These are phyloP conservation scores for Hippasteria phrygiana DNA, from an alignment of 53 echinoderm and acorn worm species.

Conservation along the genomic window DNA sequence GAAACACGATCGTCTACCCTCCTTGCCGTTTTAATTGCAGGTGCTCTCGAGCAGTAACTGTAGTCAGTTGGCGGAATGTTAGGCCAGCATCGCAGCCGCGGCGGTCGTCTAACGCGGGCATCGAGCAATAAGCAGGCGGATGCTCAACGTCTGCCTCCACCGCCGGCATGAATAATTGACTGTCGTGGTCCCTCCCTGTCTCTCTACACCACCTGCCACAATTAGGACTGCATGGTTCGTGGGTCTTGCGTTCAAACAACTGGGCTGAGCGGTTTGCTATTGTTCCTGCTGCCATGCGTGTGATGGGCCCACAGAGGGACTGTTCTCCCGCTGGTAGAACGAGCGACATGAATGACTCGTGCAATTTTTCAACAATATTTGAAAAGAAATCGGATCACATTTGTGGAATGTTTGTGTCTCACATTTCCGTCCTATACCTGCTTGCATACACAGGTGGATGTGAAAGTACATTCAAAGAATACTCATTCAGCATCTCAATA, in stretches of 20 bases:
- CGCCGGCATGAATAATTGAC: conserved; percentile 19
- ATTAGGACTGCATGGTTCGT: conserved; percentile 11
- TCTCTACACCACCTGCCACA: conserved; percentile 26
- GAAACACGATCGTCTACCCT: conserved; percentile 12
- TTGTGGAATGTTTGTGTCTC: too few relatives aligned
- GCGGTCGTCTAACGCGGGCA: neutral
- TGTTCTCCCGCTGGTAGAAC: neutral
- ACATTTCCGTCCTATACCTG: too few relatives aligned
- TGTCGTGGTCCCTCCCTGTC: neutral
- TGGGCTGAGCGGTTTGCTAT: neutral
- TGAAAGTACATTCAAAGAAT: too few relatives aligned
- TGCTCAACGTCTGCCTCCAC: conserved; percentile 10
- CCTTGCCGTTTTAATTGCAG: conserved; percentile 22
- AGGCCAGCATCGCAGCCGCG: neutral
- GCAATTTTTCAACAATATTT: too few relatives aligned
- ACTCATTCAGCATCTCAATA: too few relatives aligned
- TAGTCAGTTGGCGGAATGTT: conserved; percentile 23
- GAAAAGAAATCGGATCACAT: too few relatives aligned
- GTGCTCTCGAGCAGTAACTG: conserved; percentile 30
- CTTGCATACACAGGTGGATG: too few relatives aligned
- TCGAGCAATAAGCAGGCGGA: neutral
- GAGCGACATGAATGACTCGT: too few relatives aligned
- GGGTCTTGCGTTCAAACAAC: neutral
- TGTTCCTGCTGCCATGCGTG: neutral
- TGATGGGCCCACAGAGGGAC: neutral